Evolutionary conservation across 2,797 vertebrate species (phyloP).

Genomic region (Lacerta bilineata): DNA sequence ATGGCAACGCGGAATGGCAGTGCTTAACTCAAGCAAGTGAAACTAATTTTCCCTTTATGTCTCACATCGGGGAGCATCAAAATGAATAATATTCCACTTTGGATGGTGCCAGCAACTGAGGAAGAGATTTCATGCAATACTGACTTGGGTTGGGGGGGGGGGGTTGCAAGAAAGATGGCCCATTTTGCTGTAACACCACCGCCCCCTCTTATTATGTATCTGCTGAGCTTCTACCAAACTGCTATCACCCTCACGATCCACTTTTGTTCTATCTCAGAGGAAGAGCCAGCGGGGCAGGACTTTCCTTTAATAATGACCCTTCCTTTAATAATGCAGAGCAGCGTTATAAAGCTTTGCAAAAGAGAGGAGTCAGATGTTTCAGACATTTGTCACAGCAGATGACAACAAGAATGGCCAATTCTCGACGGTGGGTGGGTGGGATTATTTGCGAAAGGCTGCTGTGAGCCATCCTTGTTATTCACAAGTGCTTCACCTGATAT

Average conservation of each 20-base stretch:
- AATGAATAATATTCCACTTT: too few species aligned
- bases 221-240: conserved; percentile 7
- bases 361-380: conserved; percentile 36
- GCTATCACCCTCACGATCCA: conserved; percentile 11
- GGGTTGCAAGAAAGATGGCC: too few species aligned
- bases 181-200: too few species aligned
- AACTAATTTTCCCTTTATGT: too few species aligned
- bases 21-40: too few species aligned
- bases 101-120: too few species aligned
- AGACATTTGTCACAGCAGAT: conserved; percentile 42
- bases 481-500: conserved; percentile 41
- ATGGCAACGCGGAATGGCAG: too few species aligned
- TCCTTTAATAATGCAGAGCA: conserved; percentile 15
- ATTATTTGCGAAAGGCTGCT: conserved; percentile 60
- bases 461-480: conserved; percentile 41
- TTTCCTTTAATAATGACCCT: not conserved
- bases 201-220: not conserved
- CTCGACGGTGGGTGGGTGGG: conserved; percentile 51
- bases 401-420: conserved; percentile 53
- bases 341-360: not conserved
- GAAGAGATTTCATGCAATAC: too few species aligned
- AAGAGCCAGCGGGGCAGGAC: too few species aligned
- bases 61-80: too few species aligned
- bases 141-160: too few species aligned
- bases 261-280: too few species aligned